A percentile compares a stretch with the other conserved stretches of the same genome.
Evolutionary conservation across 2,113 vertebrate species (phyloP).

Genomic region (Aplodontia rufa): DNA sequence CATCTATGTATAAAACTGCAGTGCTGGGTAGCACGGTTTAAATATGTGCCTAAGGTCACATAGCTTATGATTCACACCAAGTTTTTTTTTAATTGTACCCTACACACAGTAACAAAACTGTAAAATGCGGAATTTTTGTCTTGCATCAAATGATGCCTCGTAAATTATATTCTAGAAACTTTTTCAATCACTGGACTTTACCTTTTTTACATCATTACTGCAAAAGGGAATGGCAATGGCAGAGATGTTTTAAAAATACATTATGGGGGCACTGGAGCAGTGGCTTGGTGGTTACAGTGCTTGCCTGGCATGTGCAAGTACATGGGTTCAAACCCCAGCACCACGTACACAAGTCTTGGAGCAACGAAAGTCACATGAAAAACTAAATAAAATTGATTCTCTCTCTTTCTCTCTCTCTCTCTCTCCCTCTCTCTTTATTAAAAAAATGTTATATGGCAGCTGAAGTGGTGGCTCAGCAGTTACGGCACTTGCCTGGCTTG

Average conservation of each 20-base stretch:
- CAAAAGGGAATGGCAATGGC: background rate
- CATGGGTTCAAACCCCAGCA: no score
- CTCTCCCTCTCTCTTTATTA: no score
- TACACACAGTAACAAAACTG: background rate
- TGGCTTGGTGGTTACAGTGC: no score
- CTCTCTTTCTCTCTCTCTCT: no score
- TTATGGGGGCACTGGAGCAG: no score
- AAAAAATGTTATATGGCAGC: no score
- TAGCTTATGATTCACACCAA: background rate
- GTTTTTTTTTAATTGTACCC: background rate
- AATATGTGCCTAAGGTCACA: background rate
- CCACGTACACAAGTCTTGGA: no score
- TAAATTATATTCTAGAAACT: background rate
- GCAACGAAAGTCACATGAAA: no score
- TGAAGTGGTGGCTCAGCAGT: no score
- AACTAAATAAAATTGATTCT: no score
- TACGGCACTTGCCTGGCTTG: no score
- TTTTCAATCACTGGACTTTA: conserved; percentile 11
- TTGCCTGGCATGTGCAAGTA: no score
- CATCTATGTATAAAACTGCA: background rate
- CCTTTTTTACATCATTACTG: background rate
- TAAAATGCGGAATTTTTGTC: background rate
- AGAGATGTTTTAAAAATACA: background rate
- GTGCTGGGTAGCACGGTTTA: background rate
- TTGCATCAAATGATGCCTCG: background rate